Evolutionary conservation across 2,797 vertebrate genomes (phyloP).

Genomic region (Rhynchonycteris naso): DNA sequence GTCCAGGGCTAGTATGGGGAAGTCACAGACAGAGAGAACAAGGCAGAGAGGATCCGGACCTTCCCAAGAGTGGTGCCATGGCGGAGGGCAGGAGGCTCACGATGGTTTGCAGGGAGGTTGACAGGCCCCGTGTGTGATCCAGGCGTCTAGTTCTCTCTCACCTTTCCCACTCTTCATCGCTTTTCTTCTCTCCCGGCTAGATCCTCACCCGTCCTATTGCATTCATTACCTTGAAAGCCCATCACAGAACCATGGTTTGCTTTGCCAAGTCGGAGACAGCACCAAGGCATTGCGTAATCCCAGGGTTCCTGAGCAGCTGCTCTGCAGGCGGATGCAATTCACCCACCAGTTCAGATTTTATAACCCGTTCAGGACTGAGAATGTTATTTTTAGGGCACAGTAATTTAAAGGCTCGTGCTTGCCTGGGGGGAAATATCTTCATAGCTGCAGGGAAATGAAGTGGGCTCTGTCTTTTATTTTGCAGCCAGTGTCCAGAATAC

Average conservation of each 20-base stretch:
- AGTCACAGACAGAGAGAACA: background rate
- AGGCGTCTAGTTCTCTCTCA: background rate
- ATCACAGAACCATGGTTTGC: background rate
- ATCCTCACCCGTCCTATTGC: background rate
- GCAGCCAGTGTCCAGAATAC: background rate
- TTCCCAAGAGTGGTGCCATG: background rate
- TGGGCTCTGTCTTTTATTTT: slow-evolving; percentile 33
- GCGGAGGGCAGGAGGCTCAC: background rate
- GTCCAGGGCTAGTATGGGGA: background rate
- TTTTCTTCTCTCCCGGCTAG: background rate
- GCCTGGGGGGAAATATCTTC: slow-evolving; percentile 20
- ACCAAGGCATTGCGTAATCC: slow-evolving; percentile 57
- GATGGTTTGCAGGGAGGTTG: background rate
- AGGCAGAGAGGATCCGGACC: background rate
- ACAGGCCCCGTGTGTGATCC: background rate
- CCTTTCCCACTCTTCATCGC: background rate
- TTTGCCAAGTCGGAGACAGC: background rate
- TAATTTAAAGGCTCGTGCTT: slow-evolving; percentile 31
- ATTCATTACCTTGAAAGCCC: slow-evolving; percentile 4
- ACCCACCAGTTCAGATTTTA: background rate
- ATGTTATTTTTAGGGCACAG: slow-evolving; percentile 68
- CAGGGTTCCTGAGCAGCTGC: slow-evolving; percentile 49
- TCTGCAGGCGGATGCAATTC: slow-evolving; percentile 52
- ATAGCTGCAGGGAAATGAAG: background rate
- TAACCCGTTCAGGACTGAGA: slow-evolving; percentile 1